Conservation (phyloP, 1,140 invertebrate species). For the Drosophila subpulchrella region DNA sequence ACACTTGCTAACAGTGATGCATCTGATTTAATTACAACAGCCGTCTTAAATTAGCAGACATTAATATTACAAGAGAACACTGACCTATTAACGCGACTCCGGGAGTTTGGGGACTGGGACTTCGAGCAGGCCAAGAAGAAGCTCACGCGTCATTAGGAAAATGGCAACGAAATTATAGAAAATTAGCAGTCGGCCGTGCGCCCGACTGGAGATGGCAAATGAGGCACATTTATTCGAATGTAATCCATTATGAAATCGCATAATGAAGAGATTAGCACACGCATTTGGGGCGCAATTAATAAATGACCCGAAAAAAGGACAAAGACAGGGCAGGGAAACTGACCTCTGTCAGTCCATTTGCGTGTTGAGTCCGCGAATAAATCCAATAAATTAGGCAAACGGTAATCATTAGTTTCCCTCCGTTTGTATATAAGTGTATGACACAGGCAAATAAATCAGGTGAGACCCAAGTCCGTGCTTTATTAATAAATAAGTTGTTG, state of each 20-base stretch:
- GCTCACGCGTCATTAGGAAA: slow-evolving; percentile 66
- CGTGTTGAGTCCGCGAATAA: slow-evolving; percentile 53
- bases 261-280: slow-evolving; percentile 80
- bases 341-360: slow-evolving; percentile 35
- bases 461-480: background rate
- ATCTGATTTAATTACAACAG: slow-evolving; percentile 70
- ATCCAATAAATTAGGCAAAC: slow-evolving; percentile 74
- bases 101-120: background rate
- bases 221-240: slow-evolving; percentile 79
- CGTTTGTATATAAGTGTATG: slow-evolving; percentile 23
- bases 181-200: slow-evolving; percentile 57
- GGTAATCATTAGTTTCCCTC: slow-evolving; percentile 68
- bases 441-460: slow-evolving; percentile 60
- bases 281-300: slow-evolving; percentile 74
- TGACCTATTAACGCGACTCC: slow-evolving; percentile 12
- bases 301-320: slow-evolving; percentile 63
- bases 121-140: slow-evolving; percentile 16
- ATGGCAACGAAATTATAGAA: slow-evolving; percentile 76
- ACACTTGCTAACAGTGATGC: slow-evolving; percentile 45
- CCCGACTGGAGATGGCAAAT: slow-evolving; percentile 53
- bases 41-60: slow-evolving; percentile 66
- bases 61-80: slow-evolving; percentile 61
- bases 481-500: slow-evolving; percentile 29
- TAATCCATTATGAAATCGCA: slow-evolving; percentile 82
- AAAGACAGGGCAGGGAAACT: slow-evolving; percentile 1